Base-by-base conservation (phyloP, 2,888 invertebrate species). In the Conchocele bisecta region DNA sequence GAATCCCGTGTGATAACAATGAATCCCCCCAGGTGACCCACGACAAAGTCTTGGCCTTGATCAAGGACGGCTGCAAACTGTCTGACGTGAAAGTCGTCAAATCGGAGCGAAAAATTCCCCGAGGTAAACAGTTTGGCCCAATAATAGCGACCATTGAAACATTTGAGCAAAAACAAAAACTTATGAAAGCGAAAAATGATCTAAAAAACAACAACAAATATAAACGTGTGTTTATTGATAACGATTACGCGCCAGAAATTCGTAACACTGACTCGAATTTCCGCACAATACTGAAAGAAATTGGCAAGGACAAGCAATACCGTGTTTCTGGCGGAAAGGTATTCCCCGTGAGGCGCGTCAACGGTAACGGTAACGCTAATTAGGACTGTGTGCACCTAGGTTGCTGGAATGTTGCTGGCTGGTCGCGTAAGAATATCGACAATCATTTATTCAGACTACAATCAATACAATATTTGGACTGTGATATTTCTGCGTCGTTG, bases 361-460 rank as follows among this genome's bases (percentile, higher is more conserved):
- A 6, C 15, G 20, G 39, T 9, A 35, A 20, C 15, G 48, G 9
- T 6, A 20, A 20, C 15, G 48, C 4, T 6, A 20, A 31, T 15
- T 51, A 51, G 51, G 51, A 20, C 51, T 31, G 51, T 51, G 51
- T 51, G 51, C 51, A 33, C 51, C 51, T 51, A n/a, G 51, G 51
- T 7, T 51, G 51, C 29, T 51, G 51, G 51, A 51, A 51, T 35
- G 51, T 63, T 17, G 24, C 37, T 20, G 63, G 63, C 2, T 63
- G 63, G 63, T 28, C 63, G 11, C 37, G 26, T 9, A 9, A 50
- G 24, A 41, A 63, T 17, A 4, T 15, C 17, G 39, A 51, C 17
- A 50, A 51, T 5, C 28, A 24, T 20, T 6, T 9, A 28, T 35
- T 54, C 4, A 17, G 61, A 17, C 5, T 29, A 51, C 13, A 22